phyloP scores from a whole-genome alignment of 2,888 invertebrate species.

The Orgyia antiqua region DNA sequence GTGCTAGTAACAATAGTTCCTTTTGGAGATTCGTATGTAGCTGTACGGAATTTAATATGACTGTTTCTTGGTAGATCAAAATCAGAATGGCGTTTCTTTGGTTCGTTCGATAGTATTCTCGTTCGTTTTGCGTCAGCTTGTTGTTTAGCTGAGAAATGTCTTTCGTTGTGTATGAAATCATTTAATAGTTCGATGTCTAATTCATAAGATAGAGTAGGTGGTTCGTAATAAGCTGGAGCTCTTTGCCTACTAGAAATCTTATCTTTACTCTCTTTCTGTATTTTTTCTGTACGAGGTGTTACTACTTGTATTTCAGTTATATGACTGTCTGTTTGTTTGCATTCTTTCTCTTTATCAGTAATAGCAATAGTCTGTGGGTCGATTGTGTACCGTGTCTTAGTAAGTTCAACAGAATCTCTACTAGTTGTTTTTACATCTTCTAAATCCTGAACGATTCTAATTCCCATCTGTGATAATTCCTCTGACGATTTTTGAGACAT shows the following conservation, averaged over 20 bases:
- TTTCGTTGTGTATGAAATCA: constrained; percentile 70
- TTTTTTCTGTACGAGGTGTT: constrained; percentile 67
- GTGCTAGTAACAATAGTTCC: constrained; percentile 75
- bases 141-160: constrained; percentile 63
- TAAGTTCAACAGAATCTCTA: constrained; percentile 51
- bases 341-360: constrained; percentile 53
- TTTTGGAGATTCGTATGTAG: constrained; percentile 79
- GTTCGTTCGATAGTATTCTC: constrained; percentile 54
- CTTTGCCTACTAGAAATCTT: constrained; percentile 63
- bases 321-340: constrained; percentile 55
- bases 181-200: constrained; percentile 64
- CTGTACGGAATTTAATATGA: constrained; percentile 80
- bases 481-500: constrained; percentile 67
- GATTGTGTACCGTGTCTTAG: constrained; percentile 66
- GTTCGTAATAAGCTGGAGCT: constrained; percentile 52
- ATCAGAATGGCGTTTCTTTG: constrained; percentile 73
- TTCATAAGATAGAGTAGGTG: constrained; percentile 56
- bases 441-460: constrained; percentile 60
- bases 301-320: constrained; percentile 86
- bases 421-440: constrained; percentile 54
- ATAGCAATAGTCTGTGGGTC: constrained; percentile 45
- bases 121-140: constrained; percentile 58
- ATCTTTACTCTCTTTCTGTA: constrained; percentile 41
- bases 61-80: constrained; percentile 74
- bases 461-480: constrained; percentile 62